Evolutionary conservation across 2,888 invertebrate genomes (phyloP), one percentile per base, ranked within the genome.

Genomic region (Gibbula magus): DNA sequence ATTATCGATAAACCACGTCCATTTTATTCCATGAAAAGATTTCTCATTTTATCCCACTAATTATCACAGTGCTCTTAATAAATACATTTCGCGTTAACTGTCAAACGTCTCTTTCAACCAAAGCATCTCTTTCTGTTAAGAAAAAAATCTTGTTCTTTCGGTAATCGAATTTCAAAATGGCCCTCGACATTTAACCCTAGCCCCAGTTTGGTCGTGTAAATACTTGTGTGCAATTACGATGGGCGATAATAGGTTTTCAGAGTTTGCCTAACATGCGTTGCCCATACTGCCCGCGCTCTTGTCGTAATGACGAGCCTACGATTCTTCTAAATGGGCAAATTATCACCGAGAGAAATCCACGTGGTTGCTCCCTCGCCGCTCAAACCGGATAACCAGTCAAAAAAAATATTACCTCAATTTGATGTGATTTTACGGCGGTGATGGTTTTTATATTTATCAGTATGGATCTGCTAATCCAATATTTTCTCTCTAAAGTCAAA

Each of bases 251-350:
- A 61, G 29, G 61, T 29, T 61, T 61, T 29, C 61, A 25, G 18
- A 61, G 61, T 61, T 61, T 61, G 61, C 29, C 25, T 25, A 61
- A 61, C 61, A 61, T 13, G 25, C 61, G 13, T 29, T 61, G 29
- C 29, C n/a, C 61, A 45, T 45, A 45, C 45, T 25, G 29, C 61
- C 25, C 29, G 10, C 5, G n/a, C 10, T 45, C 45, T 45, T 13
- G 10, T 5, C 45, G 45, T 4, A 35, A 45, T 45, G 45, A 45
- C 45, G 45, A 45, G 45, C 45, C 16, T n/a, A 18, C 61, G 29
- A 25, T 61, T 61, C 29, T 29, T 61, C 61, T 61, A 61, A 61
- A 61, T 61, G 61, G 61, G 61, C 29, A 61, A 61, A 61, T 61
- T 61, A 61, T 61, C 29, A 18, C 29, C 16, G 61, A 25, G 16